These are phyloP conservation scores for Megalops cyprinoides DNA, from an alignment of 2,797 vertebrate species.

Conservation along the genomic window DNA sequence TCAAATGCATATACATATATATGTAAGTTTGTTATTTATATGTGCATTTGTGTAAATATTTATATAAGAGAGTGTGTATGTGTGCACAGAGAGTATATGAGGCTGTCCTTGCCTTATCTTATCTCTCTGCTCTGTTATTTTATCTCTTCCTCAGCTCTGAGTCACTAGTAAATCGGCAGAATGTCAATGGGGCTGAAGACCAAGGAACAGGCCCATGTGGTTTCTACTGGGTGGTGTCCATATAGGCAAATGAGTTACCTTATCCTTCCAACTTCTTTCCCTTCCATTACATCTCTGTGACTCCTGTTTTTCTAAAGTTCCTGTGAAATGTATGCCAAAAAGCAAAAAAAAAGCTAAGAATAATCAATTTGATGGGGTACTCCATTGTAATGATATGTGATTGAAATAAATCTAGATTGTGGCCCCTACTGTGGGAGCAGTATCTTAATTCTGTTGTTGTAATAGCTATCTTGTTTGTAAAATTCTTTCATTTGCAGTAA, in stretches of 20 bases:
- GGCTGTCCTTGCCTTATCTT: slow-evolving; percentile 47
- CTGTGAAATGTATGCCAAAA: not conserved
- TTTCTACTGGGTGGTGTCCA: slow-evolving; percentile 86
- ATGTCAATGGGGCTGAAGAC: slow-evolving; percentile 87
- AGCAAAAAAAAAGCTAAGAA: slow-evolving; percentile 1
- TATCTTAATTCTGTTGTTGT: slow-evolving; percentile 61
- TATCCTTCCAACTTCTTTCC: not conserved
- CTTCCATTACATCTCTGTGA: not conserved
- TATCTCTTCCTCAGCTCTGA: slow-evolving; percentile 81
- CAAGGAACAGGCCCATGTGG: slow-evolving; percentile 91
- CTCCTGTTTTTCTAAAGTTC: not conserved
- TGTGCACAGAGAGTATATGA: not conserved
- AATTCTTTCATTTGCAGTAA: slow-evolving; percentile 71
- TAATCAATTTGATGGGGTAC: not conserved
- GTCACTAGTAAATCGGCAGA: slow-evolving; percentile 91
- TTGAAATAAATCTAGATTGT: slow-evolving; percentile 52
- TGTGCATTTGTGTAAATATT: not conserved
- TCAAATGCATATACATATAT: not conserved
- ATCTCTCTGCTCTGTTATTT: slow-evolving; percentile 38
- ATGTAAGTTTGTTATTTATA: not conserved
- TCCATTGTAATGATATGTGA: slow-evolving; percentile 45
- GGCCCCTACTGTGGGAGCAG: slow-evolving; percentile 47
- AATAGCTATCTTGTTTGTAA: slow-evolving; percentile 62
- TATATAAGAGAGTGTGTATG: not conserved
- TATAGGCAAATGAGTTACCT: slow-evolving; percentile 80